Conservation (phyloP, 2,797 vertebrate species). For the Manis javanica region DNA sequence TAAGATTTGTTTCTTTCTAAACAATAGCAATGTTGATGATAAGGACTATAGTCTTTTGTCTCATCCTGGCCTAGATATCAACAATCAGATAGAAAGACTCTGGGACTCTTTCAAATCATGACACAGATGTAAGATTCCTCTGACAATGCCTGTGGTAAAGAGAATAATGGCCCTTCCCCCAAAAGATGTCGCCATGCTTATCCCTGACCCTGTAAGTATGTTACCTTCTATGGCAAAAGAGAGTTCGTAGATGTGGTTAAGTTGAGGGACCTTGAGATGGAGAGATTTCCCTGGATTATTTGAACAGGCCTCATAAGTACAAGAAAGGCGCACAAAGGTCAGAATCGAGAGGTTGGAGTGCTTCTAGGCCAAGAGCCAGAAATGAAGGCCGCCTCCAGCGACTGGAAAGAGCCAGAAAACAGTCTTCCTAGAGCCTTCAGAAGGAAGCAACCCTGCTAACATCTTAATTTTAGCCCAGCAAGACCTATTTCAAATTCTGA, state of each 20-base stretch:
- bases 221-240: background rate
- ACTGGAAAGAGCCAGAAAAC: background rate
- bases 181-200: background rate
- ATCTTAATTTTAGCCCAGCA: fast-evolving
- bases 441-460: background rate
- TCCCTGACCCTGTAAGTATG: background rate
- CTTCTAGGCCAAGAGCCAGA: fast-evolving
- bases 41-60: background rate
- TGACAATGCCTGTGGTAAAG: background rate
- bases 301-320: background rate
- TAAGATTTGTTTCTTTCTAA: background rate
- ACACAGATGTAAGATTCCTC: background rate
- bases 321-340: background rate
- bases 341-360: background rate
- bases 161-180: background rate
- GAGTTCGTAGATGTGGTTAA: background rate
- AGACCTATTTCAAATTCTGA: background rate
- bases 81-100: background rate
- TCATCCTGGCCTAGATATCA: background rate
- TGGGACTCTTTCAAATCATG: background rate
- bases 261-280: background rate
- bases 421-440: background rate
- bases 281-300: background rate
- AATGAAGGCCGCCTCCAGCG: background rate
- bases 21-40: background rate